These are phyloP conservation scores for Hermetia illucens DNA, from an alignment of 1,140 invertebrate species.

Conservation along the genomic window DNA sequence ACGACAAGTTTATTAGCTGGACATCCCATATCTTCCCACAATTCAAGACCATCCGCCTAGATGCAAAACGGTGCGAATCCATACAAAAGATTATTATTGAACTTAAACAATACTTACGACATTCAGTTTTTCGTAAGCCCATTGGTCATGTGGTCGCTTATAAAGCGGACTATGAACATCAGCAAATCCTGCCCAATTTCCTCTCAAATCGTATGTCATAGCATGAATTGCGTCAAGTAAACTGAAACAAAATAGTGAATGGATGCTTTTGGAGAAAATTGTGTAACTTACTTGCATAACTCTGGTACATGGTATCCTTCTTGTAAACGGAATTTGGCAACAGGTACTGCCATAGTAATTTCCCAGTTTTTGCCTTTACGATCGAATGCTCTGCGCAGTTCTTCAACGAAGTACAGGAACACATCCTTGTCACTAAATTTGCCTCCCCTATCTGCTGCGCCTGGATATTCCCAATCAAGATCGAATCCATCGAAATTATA, in stretches of 20 bases:
- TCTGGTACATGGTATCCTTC: slow-evolving; percentile 82
- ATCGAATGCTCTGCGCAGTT: slow-evolving; percentile 63
- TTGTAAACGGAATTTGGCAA: slow-evolving; percentile 69
- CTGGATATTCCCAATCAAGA: slow-evolving; percentile 76
- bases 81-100: background rate
- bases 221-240: slow-evolving; percentile 68
- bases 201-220: slow-evolving; percentile 83
- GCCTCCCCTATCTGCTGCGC: slow-evolving; percentile 70
- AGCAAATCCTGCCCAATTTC: slow-evolving; percentile 83
- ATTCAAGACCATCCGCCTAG: slow-evolving; percentile 66
- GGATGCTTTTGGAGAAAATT: background rate
- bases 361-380: slow-evolving; percentile 62
- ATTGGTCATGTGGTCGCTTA: slow-evolving; percentile 69
- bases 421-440: slow-evolving; percentile 67
- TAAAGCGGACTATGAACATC: slow-evolving; percentile 76
- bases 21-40: slow-evolving; percentile 79
- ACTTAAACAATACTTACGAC: slow-evolving; percentile 46
- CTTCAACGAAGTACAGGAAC: slow-evolving; percentile 71
- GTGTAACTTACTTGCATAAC: slow-evolving; percentile 56
- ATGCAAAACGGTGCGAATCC: slow-evolving; percentile 12
- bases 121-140: slow-evolving; percentile 75
- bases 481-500: slow-evolving; percentile 73
- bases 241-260: slow-evolving; percentile 27
- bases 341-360: slow-evolving; percentile 72
- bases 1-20: slow-evolving; percentile 76